Conservation (phyloP, 2,888 invertebrate genomes). For the Laspeyria flexula region DNA sequence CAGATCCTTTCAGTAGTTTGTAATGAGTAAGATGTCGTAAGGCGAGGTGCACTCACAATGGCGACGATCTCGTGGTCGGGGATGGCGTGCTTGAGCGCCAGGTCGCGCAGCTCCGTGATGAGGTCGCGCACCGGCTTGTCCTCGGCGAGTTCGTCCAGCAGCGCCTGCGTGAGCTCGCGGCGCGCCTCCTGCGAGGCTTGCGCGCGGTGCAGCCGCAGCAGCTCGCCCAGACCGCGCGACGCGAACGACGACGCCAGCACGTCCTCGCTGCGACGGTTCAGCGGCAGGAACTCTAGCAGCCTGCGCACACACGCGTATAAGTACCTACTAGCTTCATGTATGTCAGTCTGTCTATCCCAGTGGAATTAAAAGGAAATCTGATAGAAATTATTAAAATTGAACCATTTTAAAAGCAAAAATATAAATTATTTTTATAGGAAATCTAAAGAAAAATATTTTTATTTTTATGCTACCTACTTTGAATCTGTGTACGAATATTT, state of each 20-base stretch:
- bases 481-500: too few relatives aligned
- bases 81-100: constrained; percentile 93
- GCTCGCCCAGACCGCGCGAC: constrained; percentile 92
- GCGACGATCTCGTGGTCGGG: constrained; percentile 96
- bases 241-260: constrained; percentile 93
- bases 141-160: constrained; percentile 95
- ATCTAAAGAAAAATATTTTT: too few relatives aligned
- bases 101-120: constrained; percentile 94
- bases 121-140: constrained; percentile 95
- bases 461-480: too few relatives aligned
- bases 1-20: too few relatives aligned
- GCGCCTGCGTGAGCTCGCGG: constrained; percentile 85
- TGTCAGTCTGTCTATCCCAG: too few relatives aligned
- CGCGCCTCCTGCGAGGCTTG: constrained; percentile 91
- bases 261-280: constrained; percentile 96
- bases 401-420: too few relatives aligned
- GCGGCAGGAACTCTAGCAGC: constrained; percentile 96
- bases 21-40: too few relatives aligned
- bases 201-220: constrained; percentile 92
- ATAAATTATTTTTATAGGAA: too few relatives aligned
- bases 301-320: constrained; percentile 75
- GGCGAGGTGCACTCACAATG: too few relatives aligned
- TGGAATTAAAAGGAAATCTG: too few relatives aligned
- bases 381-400: too few relatives aligned
- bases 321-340: neutral